Conservation (phyloP, 2,888 invertebrate genomes). For the Agrotis puta region DNA sequence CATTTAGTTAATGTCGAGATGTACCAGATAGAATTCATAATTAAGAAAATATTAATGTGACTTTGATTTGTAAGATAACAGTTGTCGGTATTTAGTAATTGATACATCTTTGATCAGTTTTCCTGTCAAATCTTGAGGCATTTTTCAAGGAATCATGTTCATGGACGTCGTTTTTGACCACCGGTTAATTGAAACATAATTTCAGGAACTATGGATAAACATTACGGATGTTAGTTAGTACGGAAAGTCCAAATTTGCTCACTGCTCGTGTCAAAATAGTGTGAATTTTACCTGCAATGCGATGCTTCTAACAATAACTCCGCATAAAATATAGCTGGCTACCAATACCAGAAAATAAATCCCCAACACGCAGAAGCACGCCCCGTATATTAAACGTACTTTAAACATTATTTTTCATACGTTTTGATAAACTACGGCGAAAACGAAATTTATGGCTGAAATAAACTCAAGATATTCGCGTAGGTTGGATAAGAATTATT, state of each 20-base stretch:
- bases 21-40: slow-evolving; percentile 18
- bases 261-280: too few relatives aligned
- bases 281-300: background rate
- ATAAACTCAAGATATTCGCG: slow-evolving; percentile 54
- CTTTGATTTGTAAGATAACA: slow-evolving; percentile 11
- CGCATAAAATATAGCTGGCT: background rate
- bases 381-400: slow-evolving; percentile 21
- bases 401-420: slow-evolving; percentile 29
- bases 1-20: slow-evolving; percentile 40
- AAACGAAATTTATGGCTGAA: slow-evolving; percentile 42
- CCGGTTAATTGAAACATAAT: background rate
- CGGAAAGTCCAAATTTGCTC: too few relatives aligned
- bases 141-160: background rate
- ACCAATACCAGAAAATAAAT: slow-evolving; percentile 7
- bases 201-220: background rate
- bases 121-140: background rate
- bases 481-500: slow-evolving; percentile 52
- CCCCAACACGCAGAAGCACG: background rate
- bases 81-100: background rate
- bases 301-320: too few relatives aligned
- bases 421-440: slow-evolving; percentile 47
- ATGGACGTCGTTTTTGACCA: background rate
- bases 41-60: slow-evolving; percentile 18
- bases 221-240: background rate
- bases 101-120: slow-evolving; percentile 10